Evolutionary conservation across 2,797 vertebrate species (phyloP).

Genomic region (Dryobates pubescens): DNA sequence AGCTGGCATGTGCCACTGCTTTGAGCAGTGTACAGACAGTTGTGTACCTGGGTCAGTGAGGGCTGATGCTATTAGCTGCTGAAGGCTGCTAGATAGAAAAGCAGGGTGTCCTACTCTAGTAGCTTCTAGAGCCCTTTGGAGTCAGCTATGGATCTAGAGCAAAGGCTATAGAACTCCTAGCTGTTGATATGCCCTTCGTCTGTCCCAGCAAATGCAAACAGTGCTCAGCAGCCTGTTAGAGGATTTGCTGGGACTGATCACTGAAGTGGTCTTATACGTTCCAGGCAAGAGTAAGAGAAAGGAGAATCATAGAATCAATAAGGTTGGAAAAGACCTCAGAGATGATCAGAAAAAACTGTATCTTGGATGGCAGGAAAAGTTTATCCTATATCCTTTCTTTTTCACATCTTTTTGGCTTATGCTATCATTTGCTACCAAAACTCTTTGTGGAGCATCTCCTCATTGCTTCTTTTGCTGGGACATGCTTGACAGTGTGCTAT

Average conservation of each 20-base stretch:
- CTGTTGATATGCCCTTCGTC: not conserved
- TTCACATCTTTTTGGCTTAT: not conserved
- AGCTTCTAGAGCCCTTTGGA: not conserved
- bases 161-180: not conserved
- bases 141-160: not conserved
- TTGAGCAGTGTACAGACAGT: fast-evolving
- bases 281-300: not conserved
- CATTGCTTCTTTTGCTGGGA: not conserved
- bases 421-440: not conserved
- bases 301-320: too few species aligned
- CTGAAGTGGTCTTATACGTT: not conserved
- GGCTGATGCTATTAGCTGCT: not conserved
- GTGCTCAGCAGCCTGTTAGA: not conserved
- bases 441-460: not conserved
- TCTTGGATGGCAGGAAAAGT: not conserved
- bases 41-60: not conserved
- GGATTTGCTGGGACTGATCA: not conserved
- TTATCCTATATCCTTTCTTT: not conserved
- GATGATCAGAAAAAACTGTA: not conserved
- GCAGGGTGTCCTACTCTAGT: not conserved
- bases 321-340: too few species aligned
- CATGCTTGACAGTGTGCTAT: not conserved
- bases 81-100: not conserved
- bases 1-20: not conserved
- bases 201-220: not conserved